These are phyloP conservation scores for Bufo gargarizans DNA, from an alignment of 2,113 vertebrate species.

Conservation along the genomic window DNA sequence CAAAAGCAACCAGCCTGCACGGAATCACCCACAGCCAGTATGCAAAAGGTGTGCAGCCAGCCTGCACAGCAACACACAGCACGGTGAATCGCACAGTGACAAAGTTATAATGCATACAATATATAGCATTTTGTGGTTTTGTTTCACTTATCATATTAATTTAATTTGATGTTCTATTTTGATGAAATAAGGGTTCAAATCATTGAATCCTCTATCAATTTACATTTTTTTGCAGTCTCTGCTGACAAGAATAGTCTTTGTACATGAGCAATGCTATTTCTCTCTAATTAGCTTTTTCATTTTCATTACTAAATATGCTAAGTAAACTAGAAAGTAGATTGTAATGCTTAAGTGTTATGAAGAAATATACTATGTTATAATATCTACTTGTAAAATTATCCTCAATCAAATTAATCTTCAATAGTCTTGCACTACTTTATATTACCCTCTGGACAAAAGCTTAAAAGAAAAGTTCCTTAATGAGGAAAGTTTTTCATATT, in stretches of 20 bases:
- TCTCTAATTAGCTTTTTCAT: constrained; percentile 29
- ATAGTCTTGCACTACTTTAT: constrained; percentile 23
- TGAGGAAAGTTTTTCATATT: constrained; percentile 42
- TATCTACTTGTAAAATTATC: constrained; percentile 40
- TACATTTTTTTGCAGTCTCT: constrained; percentile 24
- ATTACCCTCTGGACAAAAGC: constrained; percentile 42
- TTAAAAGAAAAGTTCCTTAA: constrained; percentile 52
- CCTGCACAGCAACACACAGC: too few relatives aligned
- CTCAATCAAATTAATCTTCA: constrained; percentile 42
- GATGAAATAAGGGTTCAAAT: constrained; percentile 31
- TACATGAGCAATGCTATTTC: constrained; percentile 22
- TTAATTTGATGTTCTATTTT: constrained; percentile 22
- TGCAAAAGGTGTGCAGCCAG: too few relatives aligned
- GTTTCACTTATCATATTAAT: not conserved
- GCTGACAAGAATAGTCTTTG: constrained; percentile 29
- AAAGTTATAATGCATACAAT: not conserved
- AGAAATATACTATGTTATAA: not conserved
- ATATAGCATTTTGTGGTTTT: not conserved
- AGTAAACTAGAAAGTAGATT: constrained; percentile 42
- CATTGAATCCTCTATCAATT: constrained; percentile 18
- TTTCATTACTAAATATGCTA: constrained; percentile 40
- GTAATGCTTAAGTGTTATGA: constrained; percentile 17
- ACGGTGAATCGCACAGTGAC: too few relatives aligned
- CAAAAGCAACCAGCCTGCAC: too few relatives aligned
- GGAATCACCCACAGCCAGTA: too few relatives aligned